Base-by-base conservation (phyloP, 2,113 vertebrate genomes). In the Poeciliopsis occidentalis region DNA sequence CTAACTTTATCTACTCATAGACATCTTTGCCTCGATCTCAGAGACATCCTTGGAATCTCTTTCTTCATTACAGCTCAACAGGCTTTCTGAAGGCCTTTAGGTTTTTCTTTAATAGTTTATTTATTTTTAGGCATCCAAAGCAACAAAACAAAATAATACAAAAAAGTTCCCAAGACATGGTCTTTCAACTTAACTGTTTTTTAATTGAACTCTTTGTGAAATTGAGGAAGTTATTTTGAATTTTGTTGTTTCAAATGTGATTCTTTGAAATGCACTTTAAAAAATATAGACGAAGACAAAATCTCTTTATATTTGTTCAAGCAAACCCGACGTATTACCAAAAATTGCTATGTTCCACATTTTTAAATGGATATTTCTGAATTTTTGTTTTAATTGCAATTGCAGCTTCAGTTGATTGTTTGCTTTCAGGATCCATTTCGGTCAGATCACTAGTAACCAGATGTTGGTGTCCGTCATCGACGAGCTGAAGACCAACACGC, bases 391-490 rank as follows among this genome's bases (percentile, higher is more conserved):
- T 12, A 63, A 27, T 8, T 64, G 29, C 10, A 12, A 22, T 22
- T 68, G 4, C 41, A 51, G 27, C 41, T 22, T 27, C 34, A 5
- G 29, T 24, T n/a, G 19, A 8, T 32, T 37, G 69, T 76, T 30
- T 44, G 4, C 47, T 41, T 75, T 1, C 62, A 99, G 97, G 93
- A 96, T 99, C 87, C 97, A 99, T 83, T 99, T 99, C 80, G 98
- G 98, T 41, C 96, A 96, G 89, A 97, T 99, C 90, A 97, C 96
- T 82, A 94, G 96, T 88, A 99, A 97, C 90, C 96, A 98, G 78
- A 96, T 97, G 95, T 84, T 99, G 80, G 93, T 99, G 80, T 93
- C 95, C 0, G 95, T 97, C 82, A 96, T 99, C 24, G 96, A 98
- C 64, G 93, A 96, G 63, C 92, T 99, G 71, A 96, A 96, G 84